Percentiles rank a stretch among this genome's conserved stretches.
phyloP scores from a whole-genome alignment of 2,888 invertebrate genomes.

The Oscheius myriophilus region DNA sequence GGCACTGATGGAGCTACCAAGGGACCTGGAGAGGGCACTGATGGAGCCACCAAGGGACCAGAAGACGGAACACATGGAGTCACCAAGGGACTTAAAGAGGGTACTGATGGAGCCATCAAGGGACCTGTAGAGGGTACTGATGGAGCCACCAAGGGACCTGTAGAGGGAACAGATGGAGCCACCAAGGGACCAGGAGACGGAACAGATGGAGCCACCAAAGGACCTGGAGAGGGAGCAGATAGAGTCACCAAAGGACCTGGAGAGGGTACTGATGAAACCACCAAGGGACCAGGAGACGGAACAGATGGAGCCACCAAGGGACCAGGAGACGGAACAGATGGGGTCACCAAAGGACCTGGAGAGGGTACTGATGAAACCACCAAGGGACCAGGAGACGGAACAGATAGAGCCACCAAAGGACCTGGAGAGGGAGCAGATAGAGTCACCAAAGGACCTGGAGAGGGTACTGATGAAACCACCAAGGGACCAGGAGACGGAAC shows the following conservation, averaged over 20 bases:
- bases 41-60: too few relatives aligned
- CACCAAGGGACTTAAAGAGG: too few relatives aligned
- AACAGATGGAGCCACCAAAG: background rate
- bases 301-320: background rate
- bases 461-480: background rate
- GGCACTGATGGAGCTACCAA: too few relatives aligned
- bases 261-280: too few relatives aligned
- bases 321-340: background rate
- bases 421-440: background rate
- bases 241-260: background rate
- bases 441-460: too few relatives aligned
- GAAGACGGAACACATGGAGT: too few relatives aligned
- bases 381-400: background rate
- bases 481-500: background rate
- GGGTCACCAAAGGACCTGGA: slow-evolving; percentile 6
- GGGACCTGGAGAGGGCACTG: too few relatives aligned
- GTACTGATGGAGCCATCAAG: too few relatives aligned
- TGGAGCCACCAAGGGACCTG: background rate
- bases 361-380: background rate
- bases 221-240: background rate
- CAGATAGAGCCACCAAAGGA: background rate
- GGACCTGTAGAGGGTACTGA: too few relatives aligned
- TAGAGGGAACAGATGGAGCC: background rate
- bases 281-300: background rate
- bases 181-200: background rate